Base-by-base conservation (phyloP, 1,140 invertebrate species). In the Amyelois transitella region DNA sequence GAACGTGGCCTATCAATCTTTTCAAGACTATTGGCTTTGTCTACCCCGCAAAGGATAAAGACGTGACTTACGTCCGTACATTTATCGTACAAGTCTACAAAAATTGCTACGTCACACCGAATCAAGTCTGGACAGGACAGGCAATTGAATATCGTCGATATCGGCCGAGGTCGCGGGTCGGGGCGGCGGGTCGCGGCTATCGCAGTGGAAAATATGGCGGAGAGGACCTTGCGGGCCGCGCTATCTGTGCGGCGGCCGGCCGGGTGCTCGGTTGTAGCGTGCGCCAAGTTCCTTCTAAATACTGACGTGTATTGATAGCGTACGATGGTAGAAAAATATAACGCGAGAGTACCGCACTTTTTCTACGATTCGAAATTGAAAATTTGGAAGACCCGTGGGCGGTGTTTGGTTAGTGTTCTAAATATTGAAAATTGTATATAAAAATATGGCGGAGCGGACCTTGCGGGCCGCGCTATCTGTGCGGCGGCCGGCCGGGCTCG, bases 101-200 rank as follows among this genome's bases (percentile, higher is more conserved):
- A 38, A 38, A 38, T 4, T 18, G 24, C 52, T 47, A 57, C 53
- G 49, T 63, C 49, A 63, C 43, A 17, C 19, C 6, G 53, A 48
- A 48, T 48, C 45, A 48, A 48, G 28, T 25, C 18, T 18, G 19
- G 10, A n/a, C n/a, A n/a, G 19, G 21, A 49, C 53, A 52, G 55
- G 51, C 55, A 60, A 55, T 59, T 65, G 60, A 64, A 62, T 53
- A 55, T 55, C 51, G 49, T 50, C 55, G 38, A 12, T 60, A 62
- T 60, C 55, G 20, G n/a, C n/a, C 22, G 49, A 44, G 18, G 17
- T 5, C 0, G 8, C 12, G 38, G 58, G 28, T 18, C 32, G 24
- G 48, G 54, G 3, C 44, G 43, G 48, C n/a, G 20, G 43, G 24
- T 20, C 28, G 49, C 21, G 21, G 64, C 43, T 66, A 66, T 66